These are phyloP conservation scores for Seriola aureovittata DNA, from an alignment of 2,113 vertebrate genomes.

Conservation along the genomic window DNA sequence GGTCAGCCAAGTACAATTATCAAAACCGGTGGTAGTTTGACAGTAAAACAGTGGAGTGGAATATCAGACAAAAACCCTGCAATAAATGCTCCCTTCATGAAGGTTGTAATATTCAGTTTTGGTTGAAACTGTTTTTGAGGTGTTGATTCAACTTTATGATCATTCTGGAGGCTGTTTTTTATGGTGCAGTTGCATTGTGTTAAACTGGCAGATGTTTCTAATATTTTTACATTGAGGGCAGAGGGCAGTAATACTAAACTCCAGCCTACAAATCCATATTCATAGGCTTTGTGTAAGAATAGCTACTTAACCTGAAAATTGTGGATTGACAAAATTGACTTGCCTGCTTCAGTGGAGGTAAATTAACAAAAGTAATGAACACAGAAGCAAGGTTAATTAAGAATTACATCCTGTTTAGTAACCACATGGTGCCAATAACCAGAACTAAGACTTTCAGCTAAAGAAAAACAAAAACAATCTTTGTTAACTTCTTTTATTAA, in stretches of 20 bases:
- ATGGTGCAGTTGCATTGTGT: not conserved
- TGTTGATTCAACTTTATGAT: too few relatives aligned
- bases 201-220: not conserved
- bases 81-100: too few relatives aligned
- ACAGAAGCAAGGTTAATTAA: not conserved
- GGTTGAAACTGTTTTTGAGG: too few relatives aligned
- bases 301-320: too few relatives aligned
- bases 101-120: too few relatives aligned
- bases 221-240: not conserved
- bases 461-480: slow-evolving; percentile 1
- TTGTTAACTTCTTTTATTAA: slow-evolving; percentile 75
- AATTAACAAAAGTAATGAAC: not conserved
- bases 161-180: not conserved
- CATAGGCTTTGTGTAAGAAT: too few relatives aligned
- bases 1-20: not conserved
- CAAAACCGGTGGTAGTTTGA: not conserved
- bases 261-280: too few relatives aligned
- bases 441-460: not conserved
- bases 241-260: too few relatives aligned
- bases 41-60: not conserved
- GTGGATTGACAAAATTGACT: too few relatives aligned
- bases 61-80: too few relatives aligned
- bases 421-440: not conserved
- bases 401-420: not conserved
- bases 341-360: not conserved